These are phyloP conservation scores for Dromiciops gliroides DNA, from an alignment of 2,113 vertebrate species.

Conservation along the genomic window DNA sequence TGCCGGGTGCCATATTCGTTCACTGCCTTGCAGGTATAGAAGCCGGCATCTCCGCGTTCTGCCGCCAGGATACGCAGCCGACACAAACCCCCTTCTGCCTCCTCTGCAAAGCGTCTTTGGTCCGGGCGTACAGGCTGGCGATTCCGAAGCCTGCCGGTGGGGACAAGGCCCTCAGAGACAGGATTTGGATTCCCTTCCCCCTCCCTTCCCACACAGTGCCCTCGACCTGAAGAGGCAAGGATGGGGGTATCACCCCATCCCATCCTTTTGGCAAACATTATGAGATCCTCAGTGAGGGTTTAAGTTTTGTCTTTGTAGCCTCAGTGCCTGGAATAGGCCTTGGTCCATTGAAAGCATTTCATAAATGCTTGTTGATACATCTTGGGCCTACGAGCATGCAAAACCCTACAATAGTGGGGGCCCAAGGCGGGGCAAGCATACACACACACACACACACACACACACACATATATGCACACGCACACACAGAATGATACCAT, in stretches of 20 bases:
- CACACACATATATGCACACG: not conserved
- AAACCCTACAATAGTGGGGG: not conserved
- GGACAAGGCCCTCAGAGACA: slow-evolving; percentile 12
- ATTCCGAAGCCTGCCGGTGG: slow-evolving; percentile 91
- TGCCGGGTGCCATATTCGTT: slow-evolving; percentile 98
- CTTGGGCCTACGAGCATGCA: not conserved
- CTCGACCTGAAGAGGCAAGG: not conserved
- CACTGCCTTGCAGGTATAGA: slow-evolving; percentile 97
- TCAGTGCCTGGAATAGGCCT: too few relatives aligned
- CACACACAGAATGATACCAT: not conserved
- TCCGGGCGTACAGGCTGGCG: slow-evolving; percentile 93
- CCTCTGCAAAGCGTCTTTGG: slow-evolving; percentile 86
- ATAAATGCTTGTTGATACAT: not conserved
- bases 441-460: too few relatives aligned
- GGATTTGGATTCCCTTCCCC: not conserved
- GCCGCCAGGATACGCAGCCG: slow-evolving; percentile 91
- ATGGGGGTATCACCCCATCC: not conserved
- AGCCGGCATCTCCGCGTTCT: slow-evolving; percentile 88
- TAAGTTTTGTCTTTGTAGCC: not conserved
- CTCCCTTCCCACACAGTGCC: not conserved
- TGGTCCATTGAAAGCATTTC: not conserved
- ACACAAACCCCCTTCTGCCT: slow-evolving; percentile 86
- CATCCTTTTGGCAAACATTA: not conserved
- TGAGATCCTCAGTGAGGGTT: not conserved
- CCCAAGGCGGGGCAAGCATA: not conserved